These are phyloP conservation scores for Drosophila recens DNA, from an alignment of 2,888 invertebrate genomes.

Conservation along the genomic window DNA sequence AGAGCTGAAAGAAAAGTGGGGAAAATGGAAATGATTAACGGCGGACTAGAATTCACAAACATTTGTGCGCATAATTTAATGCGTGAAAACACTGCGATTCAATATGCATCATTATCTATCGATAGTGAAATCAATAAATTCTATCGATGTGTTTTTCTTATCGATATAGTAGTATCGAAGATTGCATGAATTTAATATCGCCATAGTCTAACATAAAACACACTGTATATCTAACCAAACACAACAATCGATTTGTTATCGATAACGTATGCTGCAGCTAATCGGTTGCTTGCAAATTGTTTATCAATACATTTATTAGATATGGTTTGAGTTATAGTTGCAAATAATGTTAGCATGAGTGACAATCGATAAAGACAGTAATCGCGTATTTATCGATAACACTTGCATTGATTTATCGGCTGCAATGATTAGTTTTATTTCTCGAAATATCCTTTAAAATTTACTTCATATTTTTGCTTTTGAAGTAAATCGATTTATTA, in stretches of 20 bases:
- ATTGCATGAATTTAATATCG: too few species aligned
- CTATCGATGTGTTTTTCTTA: neutral
- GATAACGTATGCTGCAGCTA: neutral
- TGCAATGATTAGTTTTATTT: too few species aligned
- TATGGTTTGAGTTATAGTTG: neutral
- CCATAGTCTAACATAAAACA: too few species aligned
- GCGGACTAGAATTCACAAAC: constrained; percentile 66
- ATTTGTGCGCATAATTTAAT: constrained; percentile 44
- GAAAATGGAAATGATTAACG: constrained; percentile 32
- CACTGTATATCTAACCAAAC: too few species aligned
- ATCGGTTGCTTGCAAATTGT: neutral
- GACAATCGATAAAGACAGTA: neutral
- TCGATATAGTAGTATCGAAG: too few species aligned
- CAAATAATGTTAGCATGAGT: neutral
- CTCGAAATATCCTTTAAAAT: neutral
- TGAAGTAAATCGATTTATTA: constrained; percentile 6
- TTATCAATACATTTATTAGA: neutral
- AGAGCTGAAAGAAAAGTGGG: constrained; percentile 18
- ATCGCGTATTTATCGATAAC: neutral
- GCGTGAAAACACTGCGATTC: constrained; percentile 40
- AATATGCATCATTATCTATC: constrained; percentile 7
- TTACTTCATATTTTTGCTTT: neutral
- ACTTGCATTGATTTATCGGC: neutral
- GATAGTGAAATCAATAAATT: neutral
- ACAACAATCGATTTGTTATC: neutral